Percentiles rank a stretch among this genome's conserved stretches.
These are phyloP conservation scores for Trididemnum nubilum DNA, from an alignment of 23 tunicate species.

Conservation along the genomic window DNA sequence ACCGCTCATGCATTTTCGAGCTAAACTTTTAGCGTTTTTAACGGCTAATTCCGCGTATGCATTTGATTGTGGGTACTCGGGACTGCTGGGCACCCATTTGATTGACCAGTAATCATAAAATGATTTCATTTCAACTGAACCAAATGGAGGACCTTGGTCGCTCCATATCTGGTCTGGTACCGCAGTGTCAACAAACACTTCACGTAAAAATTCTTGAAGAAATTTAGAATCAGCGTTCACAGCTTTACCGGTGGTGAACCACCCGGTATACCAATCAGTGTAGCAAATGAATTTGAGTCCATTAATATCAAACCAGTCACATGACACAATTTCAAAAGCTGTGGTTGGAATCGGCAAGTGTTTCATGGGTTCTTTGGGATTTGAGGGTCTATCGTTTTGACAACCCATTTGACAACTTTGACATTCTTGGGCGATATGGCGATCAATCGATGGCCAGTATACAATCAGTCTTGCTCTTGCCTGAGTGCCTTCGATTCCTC, in stretches of 20 bases:
- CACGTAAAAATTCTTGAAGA: too few species aligned
- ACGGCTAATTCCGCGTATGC: neutral
- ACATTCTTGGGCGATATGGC: too few species aligned
- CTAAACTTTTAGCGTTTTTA: neutral
- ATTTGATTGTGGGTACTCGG: neutral
- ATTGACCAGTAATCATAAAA: slow-evolving; percentile 6
- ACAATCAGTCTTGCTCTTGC: too few species aligned
- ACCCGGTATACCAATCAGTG: slow-evolving; percentile 1
- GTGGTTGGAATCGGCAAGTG: too few species aligned
- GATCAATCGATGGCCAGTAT: too few species aligned
- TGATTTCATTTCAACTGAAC: neutral
- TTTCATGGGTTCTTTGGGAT: too few species aligned
- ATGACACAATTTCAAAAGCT: too few species aligned
- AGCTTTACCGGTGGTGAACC: neutral
- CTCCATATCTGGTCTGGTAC: slow-evolving; percentile 5
- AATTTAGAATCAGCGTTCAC: neutral
- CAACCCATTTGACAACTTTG: too few species aligned
- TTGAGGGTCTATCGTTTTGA: too few species aligned
- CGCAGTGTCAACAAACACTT: slow-evolving; percentile 13
- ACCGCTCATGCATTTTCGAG: too few species aligned
- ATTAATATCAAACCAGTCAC: too few species aligned
- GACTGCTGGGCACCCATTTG: neutral
- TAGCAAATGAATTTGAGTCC: neutral
- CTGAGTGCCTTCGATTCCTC: too few species aligned
- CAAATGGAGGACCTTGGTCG: neutral